phyloP scores from a whole-genome alignment of 2,113 vertebrate species.

The Suncus etruscus region DNA sequence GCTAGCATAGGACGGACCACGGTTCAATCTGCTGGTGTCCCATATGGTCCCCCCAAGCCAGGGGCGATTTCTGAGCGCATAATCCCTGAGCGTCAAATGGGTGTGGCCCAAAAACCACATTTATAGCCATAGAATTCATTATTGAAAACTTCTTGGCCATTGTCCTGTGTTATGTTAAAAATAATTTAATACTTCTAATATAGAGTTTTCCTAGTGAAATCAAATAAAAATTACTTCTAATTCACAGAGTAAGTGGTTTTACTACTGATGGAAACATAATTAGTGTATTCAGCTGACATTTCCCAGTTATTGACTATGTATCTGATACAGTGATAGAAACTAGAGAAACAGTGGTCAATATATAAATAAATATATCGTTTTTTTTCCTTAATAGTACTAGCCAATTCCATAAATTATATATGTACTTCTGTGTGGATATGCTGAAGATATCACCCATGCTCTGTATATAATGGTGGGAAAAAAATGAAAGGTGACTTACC shows the following conservation, averaged over 20 bases:
- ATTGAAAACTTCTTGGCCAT: neutral
- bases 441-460: neutral
- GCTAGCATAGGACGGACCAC: too few species aligned
- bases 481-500: neutral
- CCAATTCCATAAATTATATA: neutral
- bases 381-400: conserved; percentile 2
- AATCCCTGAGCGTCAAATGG: too few species aligned
- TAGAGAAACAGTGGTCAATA: neutral
- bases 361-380: too few species aligned
- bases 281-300: neutral
- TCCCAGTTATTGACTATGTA: neutral
- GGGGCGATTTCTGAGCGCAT: too few species aligned
- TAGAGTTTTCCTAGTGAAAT: neutral
- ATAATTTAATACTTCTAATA: conserved; percentile 9
- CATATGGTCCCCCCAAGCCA: too few species aligned
- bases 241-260: neutral
- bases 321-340: neutral
- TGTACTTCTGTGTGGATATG: neutral
- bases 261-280: neutral
- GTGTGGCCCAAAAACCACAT: too few species aligned
- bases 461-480: neutral
- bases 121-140: neutral
- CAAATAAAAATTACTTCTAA: neutral
- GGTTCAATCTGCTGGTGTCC: too few species aligned
- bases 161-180: neutral